Evolutionary conservation across 1,140 invertebrate species (phyloP).

Genomic region (Hormaphis cornu): DNA sequence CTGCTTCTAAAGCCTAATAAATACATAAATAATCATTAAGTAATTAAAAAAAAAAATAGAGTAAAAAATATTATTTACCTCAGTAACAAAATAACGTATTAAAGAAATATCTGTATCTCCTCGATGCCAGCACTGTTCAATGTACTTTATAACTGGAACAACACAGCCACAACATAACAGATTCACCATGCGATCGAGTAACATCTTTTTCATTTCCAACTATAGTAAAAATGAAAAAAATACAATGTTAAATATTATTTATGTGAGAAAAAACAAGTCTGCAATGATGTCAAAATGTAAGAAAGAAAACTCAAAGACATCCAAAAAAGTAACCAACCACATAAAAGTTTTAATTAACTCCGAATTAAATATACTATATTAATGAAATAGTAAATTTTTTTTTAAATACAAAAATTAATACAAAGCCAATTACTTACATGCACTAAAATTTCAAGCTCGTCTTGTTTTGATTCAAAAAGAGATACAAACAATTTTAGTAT

Average conservation of each 20-base stretch:
- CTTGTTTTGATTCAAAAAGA: constrained; percentile 89
- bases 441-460: constrained; percentile 92
- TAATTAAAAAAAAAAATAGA: not conserved
- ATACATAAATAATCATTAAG: constrained; percentile 19
- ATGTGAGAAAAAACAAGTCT: not conserved
- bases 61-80: constrained; percentile 50
- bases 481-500: constrained; percentile 73
- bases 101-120: constrained; percentile 94
- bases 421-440: constrained; percentile 50
- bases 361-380: no score
- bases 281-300: no score
- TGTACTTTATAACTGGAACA: constrained; percentile 88
- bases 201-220: constrained; percentile 93
- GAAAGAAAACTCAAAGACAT: no score
- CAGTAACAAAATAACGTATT: constrained; percentile 93
- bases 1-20: constrained; percentile 82
- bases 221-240: constrained; percentile 41
- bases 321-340: no score
- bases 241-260: not conserved
- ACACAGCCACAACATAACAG: constrained; percentile 87
- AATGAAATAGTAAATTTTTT: no score
- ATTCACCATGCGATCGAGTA: constrained; percentile 95
- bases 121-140: constrained; percentile 85
- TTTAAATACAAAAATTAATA: no score
- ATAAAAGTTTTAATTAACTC: no score